Evolutionary conservation across 2,888 invertebrate species (phyloP).

Genomic region (Diaphora mendica): DNA sequence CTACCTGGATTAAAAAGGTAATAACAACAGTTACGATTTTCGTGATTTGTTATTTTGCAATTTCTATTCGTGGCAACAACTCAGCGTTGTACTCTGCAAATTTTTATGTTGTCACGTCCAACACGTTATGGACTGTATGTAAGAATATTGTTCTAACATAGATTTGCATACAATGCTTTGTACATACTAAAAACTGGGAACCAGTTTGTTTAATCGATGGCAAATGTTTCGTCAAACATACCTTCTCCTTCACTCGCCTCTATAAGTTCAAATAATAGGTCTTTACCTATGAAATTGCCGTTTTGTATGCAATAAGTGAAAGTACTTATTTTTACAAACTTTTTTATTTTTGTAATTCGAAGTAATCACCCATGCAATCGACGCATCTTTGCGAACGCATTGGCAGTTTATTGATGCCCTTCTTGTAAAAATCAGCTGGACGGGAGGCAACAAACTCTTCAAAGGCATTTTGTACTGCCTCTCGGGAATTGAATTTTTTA

Average conservation of each 20-base stretch:
- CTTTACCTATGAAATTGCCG: too few species aligned
- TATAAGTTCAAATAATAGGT: neutral
- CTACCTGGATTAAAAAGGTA: constrained; percentile 6
- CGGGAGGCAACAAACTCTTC: too few species aligned
- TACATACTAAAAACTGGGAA: constrained; percentile 16
- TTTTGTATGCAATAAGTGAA: too few species aligned
- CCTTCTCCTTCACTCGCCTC: neutral
- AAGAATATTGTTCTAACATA: constrained; percentile 40
- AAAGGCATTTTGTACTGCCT: too few species aligned
- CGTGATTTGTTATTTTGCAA: constrained; percentile 16
- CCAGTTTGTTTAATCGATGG: constrained; percentile 36
- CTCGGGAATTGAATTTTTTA: too few species aligned
- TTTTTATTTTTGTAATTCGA: too few species aligned
- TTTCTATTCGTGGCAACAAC: constrained; percentile 9
- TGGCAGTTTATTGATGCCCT: too few species aligned
- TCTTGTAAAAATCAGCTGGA: too few species aligned
- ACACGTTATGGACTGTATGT: constrained; percentile 32
- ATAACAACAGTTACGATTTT: constrained; percentile 9
- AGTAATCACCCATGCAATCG: too few species aligned
- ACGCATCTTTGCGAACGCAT: too few species aligned
- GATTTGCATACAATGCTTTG: constrained; percentile 66
- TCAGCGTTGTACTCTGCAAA: constrained; percentile 25
- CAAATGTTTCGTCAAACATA: constrained; percentile 25
- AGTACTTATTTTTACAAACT: too few species aligned
- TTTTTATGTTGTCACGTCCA: constrained; percentile 44